Evolutionary conservation across 2,797 vertebrate species (phyloP).

Genomic region (Numenius phaeopus): DNA sequence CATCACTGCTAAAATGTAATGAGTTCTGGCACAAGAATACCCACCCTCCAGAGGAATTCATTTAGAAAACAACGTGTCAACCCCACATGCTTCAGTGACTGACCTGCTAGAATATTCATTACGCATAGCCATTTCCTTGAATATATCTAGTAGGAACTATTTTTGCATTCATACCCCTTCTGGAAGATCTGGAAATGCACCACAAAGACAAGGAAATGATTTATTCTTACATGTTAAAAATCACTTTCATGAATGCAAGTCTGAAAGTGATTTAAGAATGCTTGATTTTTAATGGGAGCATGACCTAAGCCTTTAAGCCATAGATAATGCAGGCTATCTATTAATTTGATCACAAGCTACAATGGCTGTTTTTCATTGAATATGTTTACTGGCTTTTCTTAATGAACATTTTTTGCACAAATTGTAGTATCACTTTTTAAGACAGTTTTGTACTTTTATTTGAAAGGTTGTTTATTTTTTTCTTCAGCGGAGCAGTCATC

Average conservation of each 20-base stretch:
- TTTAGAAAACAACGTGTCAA: not conserved
- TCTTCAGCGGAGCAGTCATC: not conserved
- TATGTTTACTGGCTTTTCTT: not conserved
- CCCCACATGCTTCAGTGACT: not conserved
- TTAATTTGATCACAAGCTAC: not conserved
- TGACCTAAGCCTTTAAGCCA: not conserved
- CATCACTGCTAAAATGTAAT: not conserved
- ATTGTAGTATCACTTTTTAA: not conserved
- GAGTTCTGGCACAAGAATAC: not conserved
- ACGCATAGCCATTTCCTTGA: not conserved
- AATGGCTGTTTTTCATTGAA: not conserved
- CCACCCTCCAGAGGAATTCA: not conserved
- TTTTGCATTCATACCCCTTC: not conserved
- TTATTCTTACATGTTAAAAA: not conserved
- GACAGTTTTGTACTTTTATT: slow-evolving; percentile 11
- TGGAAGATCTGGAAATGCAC: not conserved
- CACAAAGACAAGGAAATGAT: not conserved
- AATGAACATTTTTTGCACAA: not conserved
- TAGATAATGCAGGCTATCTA: not conserved
- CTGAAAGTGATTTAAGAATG: not conserved
- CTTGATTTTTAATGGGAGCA: not conserved
- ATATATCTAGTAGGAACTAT: not conserved
- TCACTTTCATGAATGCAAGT: not conserved
- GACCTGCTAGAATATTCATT: not conserved
- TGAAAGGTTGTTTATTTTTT: not conserved